Conservation (phyloP, 2,888 invertebrate genomes). For the Eueremaeus valkanovi region DNA sequence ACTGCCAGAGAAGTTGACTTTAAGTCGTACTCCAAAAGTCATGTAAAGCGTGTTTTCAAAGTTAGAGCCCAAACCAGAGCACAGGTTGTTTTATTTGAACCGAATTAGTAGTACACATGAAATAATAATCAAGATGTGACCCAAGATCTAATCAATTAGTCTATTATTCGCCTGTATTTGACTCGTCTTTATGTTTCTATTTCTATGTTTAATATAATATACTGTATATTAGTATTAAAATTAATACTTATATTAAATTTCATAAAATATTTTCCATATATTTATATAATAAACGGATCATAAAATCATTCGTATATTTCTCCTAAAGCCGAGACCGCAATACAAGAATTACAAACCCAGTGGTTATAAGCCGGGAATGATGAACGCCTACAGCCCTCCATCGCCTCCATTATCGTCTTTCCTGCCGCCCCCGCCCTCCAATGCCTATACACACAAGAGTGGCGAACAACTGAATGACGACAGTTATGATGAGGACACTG, state of each 20-base stretch:
- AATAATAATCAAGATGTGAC: no score
- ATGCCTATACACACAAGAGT: neutral
- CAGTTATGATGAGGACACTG: neutral
- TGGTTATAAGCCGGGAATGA: neutral
- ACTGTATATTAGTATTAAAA: no score
- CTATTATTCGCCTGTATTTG: no score
- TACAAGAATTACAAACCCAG: slow-evolving; percentile 14
- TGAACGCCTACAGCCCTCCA: slow-evolving; percentile 34
- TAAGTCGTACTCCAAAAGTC: no score
- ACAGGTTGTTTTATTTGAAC: no score
- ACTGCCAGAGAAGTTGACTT: no score
- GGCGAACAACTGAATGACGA: neutral
- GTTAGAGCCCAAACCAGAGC: no score
- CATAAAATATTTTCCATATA: neutral
- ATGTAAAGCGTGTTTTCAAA: no score
- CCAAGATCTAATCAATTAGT: no score
- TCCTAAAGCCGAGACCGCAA: slow-evolving; percentile 9
- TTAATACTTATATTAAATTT: neutral
- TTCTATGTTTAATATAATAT: no score
- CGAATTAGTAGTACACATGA: no score
- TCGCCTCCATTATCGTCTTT: slow-evolving; percentile 35
- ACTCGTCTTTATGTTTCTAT: no score
- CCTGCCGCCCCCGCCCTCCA: slow-evolving; percentile 10
- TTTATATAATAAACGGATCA: neutral
- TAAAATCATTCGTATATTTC: neutral